Percentiles rank a stretch among this genome's conserved stretches.
phyloP scores from a whole-genome alignment of 2,888 invertebrate species.

The Ophioninae sp. region DNA sequence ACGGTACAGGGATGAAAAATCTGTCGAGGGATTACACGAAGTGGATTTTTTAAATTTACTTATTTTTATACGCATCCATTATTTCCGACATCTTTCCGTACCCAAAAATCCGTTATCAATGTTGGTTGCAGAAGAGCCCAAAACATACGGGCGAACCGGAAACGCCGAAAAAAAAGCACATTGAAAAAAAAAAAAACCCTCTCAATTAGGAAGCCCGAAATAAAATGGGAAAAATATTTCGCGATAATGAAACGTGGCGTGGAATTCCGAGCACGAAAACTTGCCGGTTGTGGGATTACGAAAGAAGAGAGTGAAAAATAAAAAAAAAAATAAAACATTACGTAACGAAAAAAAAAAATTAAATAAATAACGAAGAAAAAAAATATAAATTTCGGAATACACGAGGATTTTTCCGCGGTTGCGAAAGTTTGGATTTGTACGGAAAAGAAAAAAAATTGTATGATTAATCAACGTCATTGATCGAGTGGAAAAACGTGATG shows the following conservation, averaged over 20 bases:
- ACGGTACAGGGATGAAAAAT: neutral
- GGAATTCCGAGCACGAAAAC: neutral
- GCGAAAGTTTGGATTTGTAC: constrained; percentile 33
- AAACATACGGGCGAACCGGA: neutral
- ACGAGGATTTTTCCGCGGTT: neutral
- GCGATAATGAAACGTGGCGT: neutral
- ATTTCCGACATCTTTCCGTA: neutral
- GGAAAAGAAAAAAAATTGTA: neutral
- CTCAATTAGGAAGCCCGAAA: neutral
- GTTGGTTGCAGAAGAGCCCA: neutral
- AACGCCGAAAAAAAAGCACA: neutral
- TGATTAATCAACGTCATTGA: constrained; percentile 60
- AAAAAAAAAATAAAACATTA: too few relatives aligned
- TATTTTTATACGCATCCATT: neutral
- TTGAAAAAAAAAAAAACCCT: neutral
- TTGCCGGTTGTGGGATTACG: neutral
- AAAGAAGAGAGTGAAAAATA: too few relatives aligned
- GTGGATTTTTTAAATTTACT: neutral
- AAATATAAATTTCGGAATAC: neutral
- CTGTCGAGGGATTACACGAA: neutral
- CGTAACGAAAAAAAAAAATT: neutral
- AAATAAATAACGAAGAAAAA: neutral
- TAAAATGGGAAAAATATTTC: too few relatives aligned
- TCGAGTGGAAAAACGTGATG: constrained; percentile 58
- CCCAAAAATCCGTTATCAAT: neutral